A percentile compares a stretch with the other conserved stretches of the same genome.
Evolutionary conservation across 2,888 invertebrate species (phyloP).

Genomic region (Hydriomena furcata): DNA sequence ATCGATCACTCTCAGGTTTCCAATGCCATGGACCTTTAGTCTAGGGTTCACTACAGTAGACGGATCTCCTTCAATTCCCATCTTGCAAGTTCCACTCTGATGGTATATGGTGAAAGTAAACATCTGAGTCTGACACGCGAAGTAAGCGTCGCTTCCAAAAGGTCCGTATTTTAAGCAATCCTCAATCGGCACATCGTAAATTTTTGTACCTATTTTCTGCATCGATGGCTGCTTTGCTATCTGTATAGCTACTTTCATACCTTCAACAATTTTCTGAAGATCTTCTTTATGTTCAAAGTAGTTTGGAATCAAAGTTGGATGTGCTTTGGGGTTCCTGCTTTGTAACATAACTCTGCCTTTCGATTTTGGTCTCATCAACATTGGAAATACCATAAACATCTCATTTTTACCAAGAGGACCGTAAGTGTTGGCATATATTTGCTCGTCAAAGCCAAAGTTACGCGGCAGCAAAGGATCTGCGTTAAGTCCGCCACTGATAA

Average conservation of each 20-base stretch:
- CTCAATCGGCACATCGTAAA: slow-evolving; percentile 84
- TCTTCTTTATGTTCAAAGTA: slow-evolving; percentile 88
- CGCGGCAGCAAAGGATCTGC: slow-evolving; percentile 70
- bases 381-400: slow-evolving; percentile 85
- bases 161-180: slow-evolving; percentile 80
- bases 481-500: slow-evolving; percentile 82
- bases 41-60: slow-evolving; percentile 86
- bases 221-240: slow-evolving; percentile 84
- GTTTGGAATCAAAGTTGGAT: slow-evolving; percentile 90
- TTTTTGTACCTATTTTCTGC: slow-evolving; percentile 80
- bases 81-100: slow-evolving; percentile 86
- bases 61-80: slow-evolving; percentile 83
- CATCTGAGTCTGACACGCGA: slow-evolving; percentile 86
- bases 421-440: slow-evolving; percentile 68
- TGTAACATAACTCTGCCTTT: slow-evolving; percentile 86
- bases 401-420: slow-evolving; percentile 66
- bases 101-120: slow-evolving; percentile 89
- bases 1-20: slow-evolving; percentile 88
- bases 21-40: slow-evolving; percentile 86
- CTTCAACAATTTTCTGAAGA: slow-evolving; percentile 85
- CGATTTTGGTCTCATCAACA: slow-evolving; percentile 89
- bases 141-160: slow-evolving; percentile 87
- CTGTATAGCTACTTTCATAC: slow-evolving; percentile 83
- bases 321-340: slow-evolving; percentile 87
- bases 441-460: slow-evolving; percentile 80